Evolutionary conservation across 2,797 vertebrate genomes (phyloP).

Genomic region (Sebastes nivosus): DNA sequence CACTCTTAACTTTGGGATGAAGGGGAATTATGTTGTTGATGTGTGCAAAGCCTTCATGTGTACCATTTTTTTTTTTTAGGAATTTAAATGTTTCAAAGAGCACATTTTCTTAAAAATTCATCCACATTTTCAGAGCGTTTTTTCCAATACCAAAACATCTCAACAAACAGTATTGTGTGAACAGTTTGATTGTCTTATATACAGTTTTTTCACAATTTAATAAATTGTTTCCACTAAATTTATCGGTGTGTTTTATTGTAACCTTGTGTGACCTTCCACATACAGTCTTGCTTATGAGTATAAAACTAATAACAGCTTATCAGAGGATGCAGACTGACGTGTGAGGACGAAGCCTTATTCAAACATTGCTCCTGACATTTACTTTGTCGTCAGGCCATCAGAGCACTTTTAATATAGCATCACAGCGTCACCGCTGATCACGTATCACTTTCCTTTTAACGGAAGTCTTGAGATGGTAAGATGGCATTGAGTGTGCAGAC

Average conservation of each 20-base stretch:
- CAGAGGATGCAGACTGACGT: too few relatives aligned
- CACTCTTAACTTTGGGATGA: neutral
- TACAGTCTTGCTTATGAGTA: neutral
- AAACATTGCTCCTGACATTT: too few relatives aligned
- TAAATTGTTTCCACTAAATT: constrained; percentile 41
- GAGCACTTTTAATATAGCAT: neutral
- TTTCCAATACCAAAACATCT: neutral
- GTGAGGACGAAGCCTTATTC: too few relatives aligned
- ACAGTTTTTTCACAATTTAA: constrained; percentile 16
- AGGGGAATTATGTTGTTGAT: neutral
- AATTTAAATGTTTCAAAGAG: constrained; percentile 11
- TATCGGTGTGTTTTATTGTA: neutral
- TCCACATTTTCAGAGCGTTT: neutral
- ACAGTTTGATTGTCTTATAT: neutral
- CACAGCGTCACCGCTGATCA: neutral
- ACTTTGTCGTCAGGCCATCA: too few relatives aligned
- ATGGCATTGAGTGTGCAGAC: constrained; percentile 8
- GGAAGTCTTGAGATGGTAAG: constrained; percentile 8
- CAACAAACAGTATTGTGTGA: neutral
- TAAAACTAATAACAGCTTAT: neutral
- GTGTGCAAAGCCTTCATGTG: neutral
- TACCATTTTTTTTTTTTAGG: neutral
- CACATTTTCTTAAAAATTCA: neutral
- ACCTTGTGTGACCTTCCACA: neutral
- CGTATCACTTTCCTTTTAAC: constrained; percentile 38